Percentiles rank a stretch among this genome's conserved stretches.
These are phyloP conservation scores for Coptotermes formosanus DNA, from an alignment of 1,140 invertebrate species.

Conservation along the genomic window DNA sequence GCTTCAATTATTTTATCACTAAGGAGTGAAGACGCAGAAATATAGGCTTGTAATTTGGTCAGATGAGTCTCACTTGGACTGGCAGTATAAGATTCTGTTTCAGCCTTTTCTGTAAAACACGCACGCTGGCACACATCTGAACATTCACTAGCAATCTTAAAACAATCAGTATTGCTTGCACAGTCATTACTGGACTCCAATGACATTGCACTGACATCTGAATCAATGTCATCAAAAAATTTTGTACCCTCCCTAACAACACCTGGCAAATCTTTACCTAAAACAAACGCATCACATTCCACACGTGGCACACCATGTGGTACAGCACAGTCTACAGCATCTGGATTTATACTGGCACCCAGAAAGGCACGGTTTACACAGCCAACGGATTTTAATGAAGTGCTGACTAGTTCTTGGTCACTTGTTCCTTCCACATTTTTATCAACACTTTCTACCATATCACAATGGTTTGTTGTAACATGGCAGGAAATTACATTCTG, in stretches of 20 bases:
- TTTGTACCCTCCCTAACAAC: too few species aligned
- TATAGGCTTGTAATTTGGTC: not conserved
- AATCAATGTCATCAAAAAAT: not conserved
- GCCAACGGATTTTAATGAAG: not conserved
- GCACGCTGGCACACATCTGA: not conserved
- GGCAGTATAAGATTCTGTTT: not conserved
- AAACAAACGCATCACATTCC: not conserved
- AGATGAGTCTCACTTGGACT: not conserved
- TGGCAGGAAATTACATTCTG: not conserved
- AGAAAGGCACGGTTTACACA: conserved; percentile 5
- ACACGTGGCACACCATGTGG: not conserved
- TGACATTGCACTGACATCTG: not conserved
- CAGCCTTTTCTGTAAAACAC: not conserved
- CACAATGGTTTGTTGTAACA: not conserved
- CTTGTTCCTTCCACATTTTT: not conserved
- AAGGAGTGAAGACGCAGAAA: not conserved
- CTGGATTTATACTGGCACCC: not conserved
- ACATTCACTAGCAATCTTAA: not conserved
- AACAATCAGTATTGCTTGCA: not conserved
- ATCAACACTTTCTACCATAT: not conserved
- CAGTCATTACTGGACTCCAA: not conserved
- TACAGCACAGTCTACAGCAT: not conserved
- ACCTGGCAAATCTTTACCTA: too few species aligned
- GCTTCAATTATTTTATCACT: conserved; percentile 22
- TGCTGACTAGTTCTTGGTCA: too few species aligned